Percentiles rank a stretch among this genome's conserved stretches.
Evolutionary conservation across 2,888 invertebrate genomes (phyloP).

Genomic region (Drosophila anomalipes): DNA sequence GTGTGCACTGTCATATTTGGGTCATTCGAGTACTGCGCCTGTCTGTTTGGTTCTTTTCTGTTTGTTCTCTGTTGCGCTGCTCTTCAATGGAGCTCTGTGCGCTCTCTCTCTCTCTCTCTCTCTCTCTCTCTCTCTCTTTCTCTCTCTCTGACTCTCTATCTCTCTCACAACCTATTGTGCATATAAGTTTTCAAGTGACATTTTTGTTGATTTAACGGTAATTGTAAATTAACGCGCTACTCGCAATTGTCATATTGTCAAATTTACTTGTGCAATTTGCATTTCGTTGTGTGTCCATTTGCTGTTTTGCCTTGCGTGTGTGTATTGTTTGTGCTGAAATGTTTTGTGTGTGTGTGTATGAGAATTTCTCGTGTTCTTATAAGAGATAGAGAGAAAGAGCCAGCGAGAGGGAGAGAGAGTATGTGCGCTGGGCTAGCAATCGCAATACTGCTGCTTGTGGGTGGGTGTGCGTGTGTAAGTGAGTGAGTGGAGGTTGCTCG

Average conservation of each 20-base stretch:
- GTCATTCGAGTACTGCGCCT: constrained; percentile 61
- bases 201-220: constrained; percentile 53
- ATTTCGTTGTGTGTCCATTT: constrained; percentile 29
- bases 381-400: constrained; percentile 29
- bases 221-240: constrained; percentile 60
- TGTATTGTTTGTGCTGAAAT: constrained; percentile 61
- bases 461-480: constrained; percentile 17
- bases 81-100: constrained; percentile 42
- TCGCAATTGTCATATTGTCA: constrained; percentile 58
- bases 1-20: constrained; percentile 63
- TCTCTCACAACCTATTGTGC: constrained; percentile 21
- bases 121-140: constrained; percentile 8
- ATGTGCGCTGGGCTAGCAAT: constrained; percentile 57
- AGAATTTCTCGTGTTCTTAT: constrained; percentile 61
- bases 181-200: constrained; percentile 56
- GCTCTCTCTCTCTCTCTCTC: constrained; percentile 14
- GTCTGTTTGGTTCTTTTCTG: constrained; percentile 57
- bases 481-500: constrained; percentile 17
- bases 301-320: constrained; percentile 35
- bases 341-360: constrained; percentile 37
- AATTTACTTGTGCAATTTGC: constrained; percentile 56
- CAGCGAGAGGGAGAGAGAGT: constrained; percentile 12
- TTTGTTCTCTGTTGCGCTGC: constrained; percentile 57
- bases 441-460: constrained; percentile 41
- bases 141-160: constrained; percentile 16